These are phyloP conservation scores for Myotis davidii DNA, from an alignment of 2,113 vertebrate species.

Conservation along the genomic window DNA sequence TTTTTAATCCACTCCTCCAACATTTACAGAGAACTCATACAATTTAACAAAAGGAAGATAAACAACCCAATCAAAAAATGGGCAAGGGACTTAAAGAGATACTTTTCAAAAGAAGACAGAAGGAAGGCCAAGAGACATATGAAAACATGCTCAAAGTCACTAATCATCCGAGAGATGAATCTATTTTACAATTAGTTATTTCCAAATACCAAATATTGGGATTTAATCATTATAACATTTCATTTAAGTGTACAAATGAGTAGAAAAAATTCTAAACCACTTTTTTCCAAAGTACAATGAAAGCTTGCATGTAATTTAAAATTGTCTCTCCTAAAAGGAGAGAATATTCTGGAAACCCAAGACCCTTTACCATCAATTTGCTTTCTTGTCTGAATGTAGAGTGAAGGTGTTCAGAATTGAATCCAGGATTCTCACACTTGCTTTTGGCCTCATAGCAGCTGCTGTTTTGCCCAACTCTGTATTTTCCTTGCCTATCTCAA, in stretches of 20 bases:
- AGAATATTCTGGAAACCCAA: background rate
- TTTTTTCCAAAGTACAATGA: background rate
- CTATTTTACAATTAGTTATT: slow-evolving; percentile 11
- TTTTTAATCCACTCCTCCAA: too few species aligned
- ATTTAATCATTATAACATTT: background rate
- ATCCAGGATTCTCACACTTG: background rate
- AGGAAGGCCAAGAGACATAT: too few species aligned
- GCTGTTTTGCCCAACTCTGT: background rate
- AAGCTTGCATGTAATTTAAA: background rate
- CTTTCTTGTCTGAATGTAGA: background rate
- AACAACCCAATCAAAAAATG: too few species aligned
- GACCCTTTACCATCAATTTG: background rate
- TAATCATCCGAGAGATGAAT: background rate
- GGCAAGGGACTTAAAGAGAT: too few species aligned
- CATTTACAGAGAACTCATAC: too few species aligned
- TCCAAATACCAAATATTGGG: background rate
- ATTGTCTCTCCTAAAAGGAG: background rate
- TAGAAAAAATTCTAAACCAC: background rate
- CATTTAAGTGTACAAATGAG: background rate
- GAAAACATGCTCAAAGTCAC: too few species aligned
- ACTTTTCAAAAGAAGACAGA: too few species aligned
- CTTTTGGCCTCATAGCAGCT: background rate
- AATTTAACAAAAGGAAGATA: too few species aligned
- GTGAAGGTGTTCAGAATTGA: background rate
- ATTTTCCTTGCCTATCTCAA: background rate